Evolutionary conservation across 2,113 vertebrate species (phyloP), one percentile per base, ranked within the genome.

Genomic region (Telmatochromis sp.): DNA sequence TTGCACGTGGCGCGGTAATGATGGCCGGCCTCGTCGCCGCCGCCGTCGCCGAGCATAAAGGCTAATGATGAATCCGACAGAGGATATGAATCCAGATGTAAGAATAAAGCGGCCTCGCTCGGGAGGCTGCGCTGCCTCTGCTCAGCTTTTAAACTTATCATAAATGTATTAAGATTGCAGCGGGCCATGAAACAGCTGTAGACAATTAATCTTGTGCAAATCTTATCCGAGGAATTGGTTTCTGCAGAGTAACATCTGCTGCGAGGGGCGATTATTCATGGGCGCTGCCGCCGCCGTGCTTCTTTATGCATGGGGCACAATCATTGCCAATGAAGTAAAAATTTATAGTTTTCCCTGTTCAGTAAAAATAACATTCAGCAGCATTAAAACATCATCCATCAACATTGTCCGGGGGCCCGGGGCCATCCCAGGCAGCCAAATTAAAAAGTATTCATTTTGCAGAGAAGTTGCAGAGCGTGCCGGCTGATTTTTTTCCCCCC

Each of bases 311-410:
- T 97, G 96, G 96, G 97, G 95, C 97, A 96, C 97, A 95, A 98
- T 98, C 98, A 97, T 96, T 96, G 98, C 96, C 98, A 98, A 99
- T 98, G 98, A 98, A 99, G 98, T 98, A 97, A 97, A 94, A 98
- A 99, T 99, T 98, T 98, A 99, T 98, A 97, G 98, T 98, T 99
- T 98, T 98, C 97, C 97, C 97, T 97, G 98, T 98, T 99, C 98
- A 97, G 98, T 98, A 98, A 98, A 98, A 99, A 99, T 98, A 99
- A 98, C 98, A 99, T 98, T 99, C 97, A 93, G 98, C 97, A 97
- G 97, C 98, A 99, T 99, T 99, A 99, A 99, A 99, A 99, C 97
- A 97, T 98, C 98, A 99, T 99, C 98, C 98, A 99, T 99, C 98
- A 99, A 97, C 97, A 97, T 97, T 97, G 98, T 98, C 97, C 97